Percentiles rank a stretch among this genome's conserved stretches.
These are phyloP conservation scores for Glossosoma conforme DNA, from an alignment of 1,140 invertebrate species.

Conservation along the genomic window DNA sequence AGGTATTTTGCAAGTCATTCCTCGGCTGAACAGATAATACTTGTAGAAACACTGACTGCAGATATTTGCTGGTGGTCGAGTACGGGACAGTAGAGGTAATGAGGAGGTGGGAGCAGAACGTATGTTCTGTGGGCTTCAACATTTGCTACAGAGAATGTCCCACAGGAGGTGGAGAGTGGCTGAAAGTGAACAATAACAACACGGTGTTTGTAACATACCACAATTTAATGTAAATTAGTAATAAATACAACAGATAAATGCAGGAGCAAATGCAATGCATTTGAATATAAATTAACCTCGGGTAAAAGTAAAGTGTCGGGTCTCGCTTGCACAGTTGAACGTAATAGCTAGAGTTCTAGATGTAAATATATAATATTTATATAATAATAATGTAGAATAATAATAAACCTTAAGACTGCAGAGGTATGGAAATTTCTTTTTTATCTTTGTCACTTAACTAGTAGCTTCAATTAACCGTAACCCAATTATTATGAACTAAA, in stretches of 20 bases:
- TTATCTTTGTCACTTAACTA: conserved; percentile 36
- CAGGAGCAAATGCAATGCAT: conserved; percentile 51
- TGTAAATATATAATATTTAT: conserved; percentile 46
- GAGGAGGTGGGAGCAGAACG: too few species aligned
- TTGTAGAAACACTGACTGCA: neutral
- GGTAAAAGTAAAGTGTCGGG: conserved; percentile 42
- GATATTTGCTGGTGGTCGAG: too few species aligned
- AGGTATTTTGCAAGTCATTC: neutral
- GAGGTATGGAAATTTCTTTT: conserved; percentile 51
- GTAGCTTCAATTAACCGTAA: conserved; percentile 41
- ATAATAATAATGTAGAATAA: conserved; percentile 39
- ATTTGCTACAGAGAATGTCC: too few species aligned
- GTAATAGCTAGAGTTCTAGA: conserved; percentile 51
- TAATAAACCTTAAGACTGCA: conserved; percentile 49
- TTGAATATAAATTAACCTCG: conserved; percentile 50
- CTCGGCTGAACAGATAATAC: neutral
- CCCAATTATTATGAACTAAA: conserved; percentile 41
- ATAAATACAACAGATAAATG: conserved; percentile 57
- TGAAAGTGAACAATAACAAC: conserved; percentile 24
- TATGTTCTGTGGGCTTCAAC: too few species aligned
- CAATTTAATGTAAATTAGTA: conserved; percentile 57
- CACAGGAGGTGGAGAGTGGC: neutral
- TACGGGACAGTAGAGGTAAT: too few species aligned
- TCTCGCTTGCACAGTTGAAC: conserved; percentile 49
- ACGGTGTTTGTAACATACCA: conserved; percentile 49